phyloP scores from a whole-genome alignment of 1,140 invertebrate genomes.

The Calliphora vicina region DNA sequence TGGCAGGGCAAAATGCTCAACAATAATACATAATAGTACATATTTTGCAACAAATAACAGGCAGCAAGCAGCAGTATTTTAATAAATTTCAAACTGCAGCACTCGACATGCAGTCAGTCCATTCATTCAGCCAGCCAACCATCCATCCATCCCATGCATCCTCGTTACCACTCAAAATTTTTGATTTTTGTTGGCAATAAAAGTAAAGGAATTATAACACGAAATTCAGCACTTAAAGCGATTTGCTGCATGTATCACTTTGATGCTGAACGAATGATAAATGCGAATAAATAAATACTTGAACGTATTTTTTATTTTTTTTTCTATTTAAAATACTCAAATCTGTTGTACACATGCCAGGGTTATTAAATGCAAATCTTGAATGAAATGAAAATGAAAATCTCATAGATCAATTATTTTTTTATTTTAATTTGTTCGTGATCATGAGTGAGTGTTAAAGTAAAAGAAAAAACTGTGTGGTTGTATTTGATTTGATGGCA shows the following conservation, averaged over 20 bases:
- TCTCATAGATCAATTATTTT: background rate
- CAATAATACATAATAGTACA: too few species aligned
- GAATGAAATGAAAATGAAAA: background rate
- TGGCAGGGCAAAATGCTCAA: background rate
- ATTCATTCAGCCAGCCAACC: background rate
- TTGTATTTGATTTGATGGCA: background rate
- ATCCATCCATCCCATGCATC: background rate
- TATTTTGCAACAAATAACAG: background rate
- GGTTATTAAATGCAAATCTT: background rate
- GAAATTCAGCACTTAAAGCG: slow-evolving; percentile 23
- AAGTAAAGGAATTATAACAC: slow-evolving; percentile 15
- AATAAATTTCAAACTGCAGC: background rate
- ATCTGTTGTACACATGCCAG: background rate
- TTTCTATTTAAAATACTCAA: background rate
- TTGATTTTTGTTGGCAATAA: background rate
- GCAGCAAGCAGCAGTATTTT: background rate
- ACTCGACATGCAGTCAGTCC: background rate
- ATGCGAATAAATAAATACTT: background rate
- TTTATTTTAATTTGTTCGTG: background rate
- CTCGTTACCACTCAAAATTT: background rate
- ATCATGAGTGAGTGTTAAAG: background rate
- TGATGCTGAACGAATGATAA: slow-evolving; percentile 1
- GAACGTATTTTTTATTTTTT: background rate
- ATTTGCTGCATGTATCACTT: slow-evolving; percentile 9
- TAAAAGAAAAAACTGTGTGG: background rate